Conservation (phyloP, 2,797 vertebrate genomes). For the Cryptoprocta ferox region DNA sequence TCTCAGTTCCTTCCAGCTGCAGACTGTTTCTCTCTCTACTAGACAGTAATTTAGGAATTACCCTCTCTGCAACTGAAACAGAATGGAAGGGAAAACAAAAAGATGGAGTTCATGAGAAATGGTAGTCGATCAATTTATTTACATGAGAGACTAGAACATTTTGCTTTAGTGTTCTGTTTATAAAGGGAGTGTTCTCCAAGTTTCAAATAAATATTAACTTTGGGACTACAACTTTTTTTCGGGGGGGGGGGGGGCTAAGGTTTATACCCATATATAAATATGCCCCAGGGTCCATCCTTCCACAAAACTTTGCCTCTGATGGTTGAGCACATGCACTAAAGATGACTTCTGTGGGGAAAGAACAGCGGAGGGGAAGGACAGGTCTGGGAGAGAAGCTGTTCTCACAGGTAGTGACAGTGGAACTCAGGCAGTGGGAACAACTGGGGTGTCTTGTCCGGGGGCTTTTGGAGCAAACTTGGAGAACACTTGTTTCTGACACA, state of each 20-base stretch:
- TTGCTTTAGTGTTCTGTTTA: neutral
- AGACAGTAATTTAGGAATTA: neutral
- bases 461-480: neutral
- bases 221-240: neutral
- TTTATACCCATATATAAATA: neutral
- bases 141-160: neutral
- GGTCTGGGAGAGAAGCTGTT: neutral
- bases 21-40: neutral
- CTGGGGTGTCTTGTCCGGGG: neutral
- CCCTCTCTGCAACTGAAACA: neutral
- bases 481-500: neutral
- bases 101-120: neutral
- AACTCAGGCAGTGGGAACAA: too few relatives aligned
- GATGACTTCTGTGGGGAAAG: neutral
- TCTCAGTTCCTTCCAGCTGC: neutral
- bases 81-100: neutral
- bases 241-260: neutral
- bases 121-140: neutral
- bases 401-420: too few relatives aligned
- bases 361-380: neutral
- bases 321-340: neutral
- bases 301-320: neutral
- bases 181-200: neutral
- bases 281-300: neutral
- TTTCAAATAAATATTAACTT: neutral